These are phyloP conservation scores for Podarcis raffonei DNA, from an alignment of 2,113 vertebrate genomes.

Conservation along the genomic window DNA sequence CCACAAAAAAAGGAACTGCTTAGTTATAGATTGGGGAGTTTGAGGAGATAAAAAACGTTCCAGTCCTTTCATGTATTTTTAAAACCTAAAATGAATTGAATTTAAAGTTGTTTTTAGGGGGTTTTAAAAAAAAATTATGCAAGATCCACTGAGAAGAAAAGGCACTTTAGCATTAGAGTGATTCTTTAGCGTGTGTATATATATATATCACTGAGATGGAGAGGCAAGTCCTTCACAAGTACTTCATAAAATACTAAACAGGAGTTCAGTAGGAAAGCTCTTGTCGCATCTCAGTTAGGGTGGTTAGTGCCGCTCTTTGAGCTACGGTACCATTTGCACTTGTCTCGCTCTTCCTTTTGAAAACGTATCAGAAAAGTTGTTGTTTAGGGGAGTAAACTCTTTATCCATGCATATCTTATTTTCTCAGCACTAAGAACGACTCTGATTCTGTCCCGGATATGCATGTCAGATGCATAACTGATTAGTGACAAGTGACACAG, in stretches of 20 bases:
- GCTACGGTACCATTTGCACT: slow-evolving; percentile 72
- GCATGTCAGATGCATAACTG: slow-evolving; percentile 76
- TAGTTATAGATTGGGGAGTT: background rate
- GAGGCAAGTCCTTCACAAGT: slow-evolving; percentile 73
- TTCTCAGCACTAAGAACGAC: slow-evolving; percentile 71
- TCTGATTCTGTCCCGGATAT: slow-evolving; percentile 69
- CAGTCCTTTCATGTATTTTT: background rate
- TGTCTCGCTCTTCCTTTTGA: slow-evolving; percentile 59
- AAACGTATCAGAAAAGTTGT: slow-evolving; percentile 69
- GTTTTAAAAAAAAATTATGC: slow-evolving; percentile 51
- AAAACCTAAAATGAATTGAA: background rate
- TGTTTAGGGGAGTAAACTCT: slow-evolving; percentile 76
- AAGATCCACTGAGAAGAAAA: slow-evolving; percentile 61
- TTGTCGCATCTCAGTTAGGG: slow-evolving; percentile 78
- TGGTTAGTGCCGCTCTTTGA: slow-evolving; percentile 71
- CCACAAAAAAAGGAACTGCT: no score
- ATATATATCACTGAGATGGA: slow-evolving; percentile 37
- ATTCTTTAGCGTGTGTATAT: slow-evolving; percentile 45
- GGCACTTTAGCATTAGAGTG: slow-evolving; percentile 67
- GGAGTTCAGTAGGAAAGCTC: slow-evolving; percentile 49
- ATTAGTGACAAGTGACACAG: slow-evolving; percentile 80
- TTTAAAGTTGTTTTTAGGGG: no score
- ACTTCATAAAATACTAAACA: slow-evolving; percentile 76
- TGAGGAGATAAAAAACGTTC: background rate
- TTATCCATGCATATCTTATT: slow-evolving; percentile 71